Evolutionary conservation across 2,113 vertebrate species (phyloP).

Genomic region (Serilophus lunatus): DNA sequence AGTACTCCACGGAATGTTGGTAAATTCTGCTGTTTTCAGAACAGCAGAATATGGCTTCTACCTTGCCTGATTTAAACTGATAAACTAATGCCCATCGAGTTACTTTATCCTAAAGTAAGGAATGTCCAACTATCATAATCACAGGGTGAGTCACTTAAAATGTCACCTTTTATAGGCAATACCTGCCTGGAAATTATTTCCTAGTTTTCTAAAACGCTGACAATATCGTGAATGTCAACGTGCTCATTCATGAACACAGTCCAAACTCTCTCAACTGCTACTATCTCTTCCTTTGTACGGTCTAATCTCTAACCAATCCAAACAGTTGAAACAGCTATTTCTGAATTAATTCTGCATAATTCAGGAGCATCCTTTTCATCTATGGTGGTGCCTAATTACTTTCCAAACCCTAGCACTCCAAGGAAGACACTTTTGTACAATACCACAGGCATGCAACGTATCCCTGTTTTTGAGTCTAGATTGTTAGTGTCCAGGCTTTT

Average conservation of each 20-base stretch:
- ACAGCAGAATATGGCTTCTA: neutral
- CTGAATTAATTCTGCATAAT: neutral
- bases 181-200: neutral
- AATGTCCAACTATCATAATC: neutral
- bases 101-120: neutral
- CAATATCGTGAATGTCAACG: neutral
- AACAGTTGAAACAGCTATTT: neutral
- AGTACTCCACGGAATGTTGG: neutral
- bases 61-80: neutral
- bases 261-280: neutral
- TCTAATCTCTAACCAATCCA: neutral
- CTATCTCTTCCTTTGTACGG: neutral
- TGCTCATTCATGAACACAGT: neutral
- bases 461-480: fast-evolving
- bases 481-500: neutral
- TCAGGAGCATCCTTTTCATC: neutral
- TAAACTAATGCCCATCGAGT: neutral
- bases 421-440: neutral
- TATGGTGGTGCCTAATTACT: neutral
- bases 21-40: neutral
- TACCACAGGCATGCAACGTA: fast-evolving
- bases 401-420: fast-evolving
- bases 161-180: neutral
- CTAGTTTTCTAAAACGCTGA: neutral
- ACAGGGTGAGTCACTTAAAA: neutral